Evolutionary conservation across 1,140 invertebrate genomes (phyloP).

Genomic region (Sminthurides bifidus): DNA sequence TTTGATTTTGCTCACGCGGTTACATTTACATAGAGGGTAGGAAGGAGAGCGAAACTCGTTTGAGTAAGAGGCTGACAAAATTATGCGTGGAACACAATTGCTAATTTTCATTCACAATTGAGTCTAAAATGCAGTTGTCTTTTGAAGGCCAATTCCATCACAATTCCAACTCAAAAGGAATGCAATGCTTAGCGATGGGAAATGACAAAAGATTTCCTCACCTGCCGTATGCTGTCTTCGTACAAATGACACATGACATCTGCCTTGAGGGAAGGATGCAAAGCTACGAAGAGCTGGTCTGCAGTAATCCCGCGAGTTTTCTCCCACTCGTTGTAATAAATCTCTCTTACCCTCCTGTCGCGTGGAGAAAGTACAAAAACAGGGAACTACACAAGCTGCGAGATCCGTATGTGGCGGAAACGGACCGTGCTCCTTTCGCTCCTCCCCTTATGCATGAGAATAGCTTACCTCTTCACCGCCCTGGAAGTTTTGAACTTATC

Average conservation of each 20-base stretch:
- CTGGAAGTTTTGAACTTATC: conserved; percentile 11
- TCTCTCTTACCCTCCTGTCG: conserved; percentile 21
- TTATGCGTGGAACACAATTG: too few relatives aligned
- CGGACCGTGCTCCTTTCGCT: too few relatives aligned
- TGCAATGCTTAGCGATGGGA: not conserved
- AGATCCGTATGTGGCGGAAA: not conserved
- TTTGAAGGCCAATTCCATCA: too few relatives aligned
- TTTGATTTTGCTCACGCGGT: too few relatives aligned
- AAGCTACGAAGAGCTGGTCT: conserved; percentile 14
- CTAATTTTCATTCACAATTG: too few relatives aligned
- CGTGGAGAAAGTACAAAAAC: not conserved
- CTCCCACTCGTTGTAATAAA: conserved; percentile 26
- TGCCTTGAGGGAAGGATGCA: conserved; percentile 23
- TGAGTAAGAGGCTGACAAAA: too few relatives aligned
- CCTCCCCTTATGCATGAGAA: too few relatives aligned
- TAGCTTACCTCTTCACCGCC: conserved; percentile 2
- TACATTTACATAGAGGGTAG: too few relatives aligned
- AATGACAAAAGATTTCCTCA: not conserved
- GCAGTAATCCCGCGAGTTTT: conserved; percentile 23
- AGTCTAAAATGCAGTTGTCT: too few relatives aligned
- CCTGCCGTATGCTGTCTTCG: conserved; percentile 16
- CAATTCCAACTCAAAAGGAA: not conserved
- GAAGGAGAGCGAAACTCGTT: too few relatives aligned
- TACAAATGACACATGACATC: conserved; percentile 27
- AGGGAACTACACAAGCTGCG: not conserved